Conservation (phyloP, 2,113 vertebrate species). For the Cyanoramphus novaezelandiae region DNA sequence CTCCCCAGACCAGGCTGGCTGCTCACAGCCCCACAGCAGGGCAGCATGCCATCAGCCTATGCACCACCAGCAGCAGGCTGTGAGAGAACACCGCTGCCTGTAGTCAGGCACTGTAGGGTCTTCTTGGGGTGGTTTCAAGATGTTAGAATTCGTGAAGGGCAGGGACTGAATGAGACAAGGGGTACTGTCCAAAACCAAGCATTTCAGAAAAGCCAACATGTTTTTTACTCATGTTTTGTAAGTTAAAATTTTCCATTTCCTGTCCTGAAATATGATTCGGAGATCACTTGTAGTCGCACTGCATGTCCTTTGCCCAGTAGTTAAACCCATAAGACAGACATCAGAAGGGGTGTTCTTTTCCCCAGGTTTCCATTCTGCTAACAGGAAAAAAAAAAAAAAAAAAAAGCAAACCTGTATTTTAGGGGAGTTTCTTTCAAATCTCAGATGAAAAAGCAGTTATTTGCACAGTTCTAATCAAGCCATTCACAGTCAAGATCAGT, state of each 20-base stretch:
- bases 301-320: background rate
- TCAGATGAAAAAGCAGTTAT: background rate
- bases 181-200: background rate
- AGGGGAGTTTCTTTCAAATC: background rate
- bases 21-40: background rate
- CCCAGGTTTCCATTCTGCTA: background rate
- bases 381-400: background rate
- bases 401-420: background rate
- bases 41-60: background rate
- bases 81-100: fast-evolving
- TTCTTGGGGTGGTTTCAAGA: background rate
- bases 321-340: background rate
- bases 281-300: background rate
- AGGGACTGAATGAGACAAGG: background rate
- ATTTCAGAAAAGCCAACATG: background rate
- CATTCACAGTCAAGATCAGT: background rate
- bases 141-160: background rate
- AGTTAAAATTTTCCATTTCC: background rate
- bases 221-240: background rate
- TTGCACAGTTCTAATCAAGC: background rate
- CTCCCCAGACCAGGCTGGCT: background rate
- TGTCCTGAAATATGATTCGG: background rate
- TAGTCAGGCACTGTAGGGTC: background rate
- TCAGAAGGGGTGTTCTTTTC: background rate
- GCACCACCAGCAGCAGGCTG: background rate